Evolutionary conservation across 2,888 invertebrate species (phyloP).

Genomic region (Dione juno): DNA sequence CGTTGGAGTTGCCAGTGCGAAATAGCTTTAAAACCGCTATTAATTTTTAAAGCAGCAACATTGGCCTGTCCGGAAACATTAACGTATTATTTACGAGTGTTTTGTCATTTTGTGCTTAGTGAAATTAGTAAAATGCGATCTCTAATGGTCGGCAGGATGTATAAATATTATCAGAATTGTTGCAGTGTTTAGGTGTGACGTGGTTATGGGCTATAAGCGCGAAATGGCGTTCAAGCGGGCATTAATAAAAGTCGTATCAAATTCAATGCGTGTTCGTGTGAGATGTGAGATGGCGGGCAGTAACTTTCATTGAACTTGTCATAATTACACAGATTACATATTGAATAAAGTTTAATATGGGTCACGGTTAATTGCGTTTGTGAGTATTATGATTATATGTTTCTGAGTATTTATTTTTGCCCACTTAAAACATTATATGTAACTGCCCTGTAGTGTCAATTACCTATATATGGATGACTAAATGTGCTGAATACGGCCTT

Average conservation of each 20-base stretch:
- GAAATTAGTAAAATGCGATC: constrained; percentile 74
- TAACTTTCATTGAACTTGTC: constrained; percentile 30
- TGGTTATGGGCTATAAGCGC: constrained; percentile 57
- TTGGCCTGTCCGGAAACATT: constrained; percentile 79
- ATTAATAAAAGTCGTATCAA: constrained; percentile 51
- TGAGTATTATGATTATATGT: too few species aligned
- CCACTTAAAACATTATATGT: not conserved
- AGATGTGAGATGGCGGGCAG: constrained; percentile 34
- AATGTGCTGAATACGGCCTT: not conserved
- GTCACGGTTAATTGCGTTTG: constrained; percentile 23
- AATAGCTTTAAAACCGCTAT: constrained; percentile 78
- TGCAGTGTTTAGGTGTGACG: constrained; percentile 64
- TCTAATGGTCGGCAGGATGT: constrained; percentile 70
- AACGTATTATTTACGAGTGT: constrained; percentile 78
- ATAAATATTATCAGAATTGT: constrained; percentile 75
- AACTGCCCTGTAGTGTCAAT: not conserved
- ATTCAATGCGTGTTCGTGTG: constrained; percentile 43
- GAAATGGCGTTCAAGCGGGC: constrained; percentile 59
- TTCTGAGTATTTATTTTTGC: constrained; percentile 6
- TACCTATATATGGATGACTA: not conserved
- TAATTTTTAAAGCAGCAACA: constrained; percentile 79
- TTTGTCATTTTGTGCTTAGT: constrained; percentile 66
- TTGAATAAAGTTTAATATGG: constrained; percentile 37
- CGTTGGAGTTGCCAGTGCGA: constrained; percentile 73
- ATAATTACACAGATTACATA: constrained; percentile 30